Evolutionary conservation across 2,797 vertebrate genomes (phyloP).

Genomic region (Centropyge bicolor): DNA sequence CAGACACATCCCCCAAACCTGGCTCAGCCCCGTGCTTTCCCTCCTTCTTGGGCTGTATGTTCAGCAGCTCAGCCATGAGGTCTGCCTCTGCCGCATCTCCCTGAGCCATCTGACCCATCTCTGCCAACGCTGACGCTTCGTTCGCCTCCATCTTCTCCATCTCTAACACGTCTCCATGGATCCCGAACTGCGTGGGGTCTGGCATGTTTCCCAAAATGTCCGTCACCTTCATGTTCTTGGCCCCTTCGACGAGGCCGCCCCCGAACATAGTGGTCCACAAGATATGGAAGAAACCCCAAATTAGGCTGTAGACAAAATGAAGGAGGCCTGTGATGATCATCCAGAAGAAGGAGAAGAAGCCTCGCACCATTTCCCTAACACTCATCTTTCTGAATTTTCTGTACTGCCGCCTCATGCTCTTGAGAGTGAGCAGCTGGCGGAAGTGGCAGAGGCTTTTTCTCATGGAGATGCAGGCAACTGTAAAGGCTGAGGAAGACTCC

Average conservation of each 20-base stretch:
- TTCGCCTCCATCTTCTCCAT: constrained; percentile 90
- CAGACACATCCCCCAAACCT: constrained; percentile 95
- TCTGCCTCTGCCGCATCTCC: constrained; percentile 90
- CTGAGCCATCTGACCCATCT: constrained; percentile 89
- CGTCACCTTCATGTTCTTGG: constrained; percentile 98
- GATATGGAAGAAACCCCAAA: constrained; percentile 95
- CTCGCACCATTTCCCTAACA: constrained; percentile 90
- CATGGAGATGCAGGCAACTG: constrained; percentile 89
- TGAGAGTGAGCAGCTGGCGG: constrained; percentile 89
- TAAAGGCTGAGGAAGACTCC: constrained; percentile 94
- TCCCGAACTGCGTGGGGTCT: constrained; percentile 98
- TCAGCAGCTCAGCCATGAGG: constrained; percentile 92
- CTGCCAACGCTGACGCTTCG: constrained; percentile 84
- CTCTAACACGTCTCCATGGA: constrained; percentile 94
- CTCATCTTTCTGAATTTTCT: constrained; percentile 94
- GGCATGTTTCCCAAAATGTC: constrained; percentile 99
- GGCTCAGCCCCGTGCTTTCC: constrained; percentile 92
- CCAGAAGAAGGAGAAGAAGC: constrained; percentile 96
- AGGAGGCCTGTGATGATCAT: constrained; percentile 90
- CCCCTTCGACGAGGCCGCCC: constrained; percentile 96
- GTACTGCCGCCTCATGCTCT: constrained; percentile 91
- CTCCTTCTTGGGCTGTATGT: constrained; percentile 91
- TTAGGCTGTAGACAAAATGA: constrained; percentile 88
- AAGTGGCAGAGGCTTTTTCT: constrained; percentile 89
- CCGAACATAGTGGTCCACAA: constrained; percentile 97